Evolutionary conservation across 1,140 invertebrate genomes (phyloP), one percentile per base, ranked within the genome.

Genomic region (Teleogryllus occipitalis): DNA sequence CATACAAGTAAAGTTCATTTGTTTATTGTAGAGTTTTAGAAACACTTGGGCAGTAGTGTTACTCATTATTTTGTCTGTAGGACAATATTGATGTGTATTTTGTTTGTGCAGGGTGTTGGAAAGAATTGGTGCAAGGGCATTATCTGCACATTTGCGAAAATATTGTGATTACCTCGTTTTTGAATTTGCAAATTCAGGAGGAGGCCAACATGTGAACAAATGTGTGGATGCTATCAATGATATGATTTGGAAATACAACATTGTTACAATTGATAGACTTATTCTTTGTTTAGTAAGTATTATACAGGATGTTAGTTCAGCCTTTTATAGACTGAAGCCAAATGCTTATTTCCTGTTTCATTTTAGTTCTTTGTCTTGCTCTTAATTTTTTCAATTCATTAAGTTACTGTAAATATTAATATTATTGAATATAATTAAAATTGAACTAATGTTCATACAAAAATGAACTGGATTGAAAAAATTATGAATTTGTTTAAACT

Each of bases 181-280:
- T 84, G 96, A 98, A 85, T 96, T 98, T 84, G 93, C 93, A 0
- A 95, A 93, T 83, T 94, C 92, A 18, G 91, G 93, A 7, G 94
- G 93, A 80, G 94, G 94, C 5, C 90, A 92, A 78, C 93, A 95
- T 83, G 95, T 97, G 8, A 95, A 95, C 83, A 97, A 97, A 85
- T 96, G 94, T 83, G 95, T 98, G 5, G 97, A 98, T 83, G 96
- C 96, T 0, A 93, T 98, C 75, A 98, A 97, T 85, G 94, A 97
- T 82, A 95, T 99, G 90, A 97, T 98, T 76, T 99, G 97, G 97
- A 97, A 97, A 83, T 97, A 96, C 84, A 97, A 98, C 85, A 96
- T 98, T 81, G 93, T 98, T 65, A 96, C 97, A 10, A 95, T 98
- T 76, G 97, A 99, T 86, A 88, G 96, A 81, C 88, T 98, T 2